A percentile compares a stretch with the other conserved stretches of the same genome.
Evolutionary conservation across 2,113 vertebrate genomes (phyloP).

Genomic region (Aegypius monachus): DNA sequence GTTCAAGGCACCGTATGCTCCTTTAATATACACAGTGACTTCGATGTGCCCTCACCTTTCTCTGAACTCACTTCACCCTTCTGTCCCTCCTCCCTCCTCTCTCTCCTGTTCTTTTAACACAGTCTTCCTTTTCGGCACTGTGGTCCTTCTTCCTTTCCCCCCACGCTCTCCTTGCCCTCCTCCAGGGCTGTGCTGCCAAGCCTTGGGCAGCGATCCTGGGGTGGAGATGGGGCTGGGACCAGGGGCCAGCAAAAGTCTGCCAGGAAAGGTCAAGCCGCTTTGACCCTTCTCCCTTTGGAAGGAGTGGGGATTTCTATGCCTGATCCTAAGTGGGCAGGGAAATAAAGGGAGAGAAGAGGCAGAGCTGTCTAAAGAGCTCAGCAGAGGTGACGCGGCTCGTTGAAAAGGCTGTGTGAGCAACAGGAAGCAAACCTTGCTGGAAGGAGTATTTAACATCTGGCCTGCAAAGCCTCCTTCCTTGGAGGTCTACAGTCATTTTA

Average conservation of each 20-base stretch:
- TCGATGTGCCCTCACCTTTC: neutral
- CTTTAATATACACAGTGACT: neutral
- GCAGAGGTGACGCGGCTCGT: neutral
- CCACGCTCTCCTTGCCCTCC: neutral
- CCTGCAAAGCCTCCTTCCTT: neutral
- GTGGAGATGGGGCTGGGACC: neutral
- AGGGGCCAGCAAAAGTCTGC: neutral
- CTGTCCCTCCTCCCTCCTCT: neutral
- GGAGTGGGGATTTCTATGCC: neutral
- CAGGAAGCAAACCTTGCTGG: neutral
- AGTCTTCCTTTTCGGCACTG: neutral
- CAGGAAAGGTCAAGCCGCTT: fast-evolving
- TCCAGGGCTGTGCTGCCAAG: neutral
- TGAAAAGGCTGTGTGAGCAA: neutral
- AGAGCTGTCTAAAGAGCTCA: neutral
- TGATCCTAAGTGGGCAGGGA: neutral
- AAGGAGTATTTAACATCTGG: neutral
- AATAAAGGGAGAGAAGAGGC: neutral
- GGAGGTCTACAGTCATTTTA: neutral
- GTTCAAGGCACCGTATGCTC: neutral
- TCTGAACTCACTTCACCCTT: neutral
- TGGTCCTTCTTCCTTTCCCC: neutral
- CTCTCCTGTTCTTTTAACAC: neutral
- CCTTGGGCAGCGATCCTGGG: neutral
- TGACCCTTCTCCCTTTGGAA: neutral